Base-by-base conservation (phyloP, 2,888 invertebrate genomes). In the Candidula unifasciata region DNA sequence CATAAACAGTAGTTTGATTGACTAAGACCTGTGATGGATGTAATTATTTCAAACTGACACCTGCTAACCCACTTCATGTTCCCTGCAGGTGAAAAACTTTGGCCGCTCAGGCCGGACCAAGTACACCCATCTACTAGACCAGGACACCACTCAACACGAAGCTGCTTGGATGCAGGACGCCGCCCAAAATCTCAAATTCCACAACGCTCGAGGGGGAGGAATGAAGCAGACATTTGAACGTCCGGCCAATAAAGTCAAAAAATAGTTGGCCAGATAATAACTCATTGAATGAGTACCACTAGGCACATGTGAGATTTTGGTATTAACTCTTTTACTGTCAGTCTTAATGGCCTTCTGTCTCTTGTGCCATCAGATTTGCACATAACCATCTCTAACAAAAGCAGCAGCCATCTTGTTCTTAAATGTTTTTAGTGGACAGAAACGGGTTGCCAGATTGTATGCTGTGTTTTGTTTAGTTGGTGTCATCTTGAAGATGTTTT, bases 41-140 rank as follows among this genome's bases (percentile, higher is more conserved):
- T 21, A 16, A 60, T n/a, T n/a, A 24, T 60, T 21, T 24, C 8
- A 60, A 24, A n/a, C 24, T 60, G 18, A 24, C 60, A 24, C 3
- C 8, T 60, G 10, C 10, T 21, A n/a, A 60, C 30, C 33, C 18
- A 33, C 33, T 35, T 16, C 18, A 33, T 78, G 8, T 30, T 60
- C 1, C 37, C n/a, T 89, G 73, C 91, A 95, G 95, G 99, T 99
- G 71, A 99, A 99, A 95, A 99, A 99, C 95, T 99, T 99, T 94
- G 99, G 99, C 21, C 96, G 99, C 2, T 99, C 99, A 80, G 99
- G 99, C 8, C 96, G 99, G 81, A 99, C 99, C 0, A 99, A 99
- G 93, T 99, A 99, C 94, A 99, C 99, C 0, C 99, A 99, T 94
- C 95, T 99, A 92, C 99, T 99, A 0, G 99, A 99, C 94, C 99